Conservation (phyloP, 2,888 invertebrate species). For the Vannuccia rotundouncinata region DNA sequence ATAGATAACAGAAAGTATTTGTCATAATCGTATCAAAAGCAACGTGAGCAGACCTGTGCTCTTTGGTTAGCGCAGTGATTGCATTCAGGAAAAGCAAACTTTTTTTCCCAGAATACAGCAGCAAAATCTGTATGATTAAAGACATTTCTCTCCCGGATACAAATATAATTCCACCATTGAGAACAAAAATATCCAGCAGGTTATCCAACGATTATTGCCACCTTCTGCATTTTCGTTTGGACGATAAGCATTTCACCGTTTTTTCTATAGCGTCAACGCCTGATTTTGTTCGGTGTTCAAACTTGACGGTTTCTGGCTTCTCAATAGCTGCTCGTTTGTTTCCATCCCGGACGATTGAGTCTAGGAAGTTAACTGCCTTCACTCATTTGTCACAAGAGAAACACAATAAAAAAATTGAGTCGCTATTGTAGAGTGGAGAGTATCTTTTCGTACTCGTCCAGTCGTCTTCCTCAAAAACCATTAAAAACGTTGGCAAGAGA, state of each 20-base stretch:
- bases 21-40: not conserved
- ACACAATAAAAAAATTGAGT: not conserved
- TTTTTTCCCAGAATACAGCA: not conserved
- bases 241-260: not conserved
- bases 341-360: not conserved
- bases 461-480: not conserved
- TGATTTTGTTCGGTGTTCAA: not conserved
- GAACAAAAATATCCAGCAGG: not conserved
- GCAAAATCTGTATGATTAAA: not conserved
- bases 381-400: not conserved
- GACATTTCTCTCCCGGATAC: not conserved
- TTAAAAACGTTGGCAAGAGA: not conserved
- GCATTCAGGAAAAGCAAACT: not conserved
- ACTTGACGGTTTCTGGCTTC: not conserved
- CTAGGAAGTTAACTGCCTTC: not conserved
- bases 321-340: not conserved
- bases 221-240: not conserved
- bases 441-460: not conserved
- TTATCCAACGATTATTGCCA: no score
- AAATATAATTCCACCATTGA: not conserved
- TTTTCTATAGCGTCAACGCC: not conserved
- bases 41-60: not conserved
- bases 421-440: not conserved
- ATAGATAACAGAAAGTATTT: not conserved
- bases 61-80: not conserved